Evolutionary conservation across 1,140 invertebrate genomes (phyloP).

Genomic region (Tetraneura akinire): DNA sequence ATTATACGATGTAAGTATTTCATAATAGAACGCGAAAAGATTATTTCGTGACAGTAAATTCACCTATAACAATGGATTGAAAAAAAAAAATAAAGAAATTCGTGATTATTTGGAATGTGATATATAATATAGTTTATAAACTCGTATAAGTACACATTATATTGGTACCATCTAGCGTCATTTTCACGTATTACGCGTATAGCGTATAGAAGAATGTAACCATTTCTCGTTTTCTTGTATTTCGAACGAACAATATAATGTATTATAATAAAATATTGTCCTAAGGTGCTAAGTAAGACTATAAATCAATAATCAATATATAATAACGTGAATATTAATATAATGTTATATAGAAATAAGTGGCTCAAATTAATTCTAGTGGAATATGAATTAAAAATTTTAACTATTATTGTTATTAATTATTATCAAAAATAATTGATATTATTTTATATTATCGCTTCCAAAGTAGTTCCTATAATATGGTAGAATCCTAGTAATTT

Average conservation of each 20-base stretch:
- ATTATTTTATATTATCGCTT: background rate
- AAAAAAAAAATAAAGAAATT: background rate
- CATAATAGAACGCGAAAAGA: background rate
- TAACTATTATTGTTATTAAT: slow-evolving; percentile 24
- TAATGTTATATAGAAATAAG: background rate
- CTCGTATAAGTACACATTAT: background rate
- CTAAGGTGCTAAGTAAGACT: no score
- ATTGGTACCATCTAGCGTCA: background rate
- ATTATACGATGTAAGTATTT: background rate
- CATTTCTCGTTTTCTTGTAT: slow-evolving; percentile 3
- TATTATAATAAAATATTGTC: background rate
- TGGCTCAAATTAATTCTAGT: slow-evolving; percentile 14
- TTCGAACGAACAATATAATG: background rate
- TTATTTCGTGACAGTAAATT: background rate
- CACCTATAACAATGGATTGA: no score
- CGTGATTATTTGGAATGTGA: background rate
- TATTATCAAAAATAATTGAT: background rate
- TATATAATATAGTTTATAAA: slow-evolving; percentile 1
- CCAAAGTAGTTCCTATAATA: slow-evolving; percentile 35
- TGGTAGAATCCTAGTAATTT: slow-evolving; percentile 42
- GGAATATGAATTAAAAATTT: no score
- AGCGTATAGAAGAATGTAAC: background rate
- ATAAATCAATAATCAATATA: no score
- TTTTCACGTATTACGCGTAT: background rate
- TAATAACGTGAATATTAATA: no score